Evolutionary conservation across 2,113 vertebrate species (phyloP).

Genomic region (Lophura nycthemera): DNA sequence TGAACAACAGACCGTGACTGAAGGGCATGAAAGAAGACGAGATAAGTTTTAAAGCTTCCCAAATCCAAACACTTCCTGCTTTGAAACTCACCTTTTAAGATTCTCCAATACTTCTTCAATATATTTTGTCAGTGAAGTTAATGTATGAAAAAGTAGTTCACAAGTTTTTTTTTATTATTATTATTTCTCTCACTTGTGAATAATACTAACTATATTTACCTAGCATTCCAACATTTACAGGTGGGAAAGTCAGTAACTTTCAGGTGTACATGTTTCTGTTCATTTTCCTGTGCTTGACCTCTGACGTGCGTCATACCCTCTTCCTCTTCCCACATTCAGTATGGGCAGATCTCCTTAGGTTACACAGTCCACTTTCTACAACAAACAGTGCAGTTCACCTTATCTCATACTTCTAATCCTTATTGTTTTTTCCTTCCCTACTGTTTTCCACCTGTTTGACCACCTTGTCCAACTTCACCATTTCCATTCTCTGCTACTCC

Average conservation of each 20-base stretch:
- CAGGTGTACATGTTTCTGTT: not conserved
- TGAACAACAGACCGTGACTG: not conserved
- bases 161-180: not conserved
- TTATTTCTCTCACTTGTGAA: not conserved
- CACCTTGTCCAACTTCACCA: not conserved
- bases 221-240: not conserved
- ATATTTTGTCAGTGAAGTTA: not conserved
- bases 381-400: not conserved
- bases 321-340: not conserved
- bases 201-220: not conserved
- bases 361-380: not conserved
- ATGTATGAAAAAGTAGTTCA: not conserved
- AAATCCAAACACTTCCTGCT: not conserved
- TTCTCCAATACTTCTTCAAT: not conserved
- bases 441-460: not conserved
- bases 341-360: not conserved
- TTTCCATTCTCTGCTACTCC: not conserved
- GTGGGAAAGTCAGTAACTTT: not conserved
- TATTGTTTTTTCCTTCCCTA: not conserved
- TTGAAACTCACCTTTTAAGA: not conserved
- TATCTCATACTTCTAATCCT: not conserved
- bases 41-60: not conserved
- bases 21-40: not conserved
- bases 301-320: accelerated
- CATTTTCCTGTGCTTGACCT: not conserved